Evolutionary conservation across 64 coral and sea anemone species (phyloP).

Genomic region (Catalaphyllia jardinei): DNA sequence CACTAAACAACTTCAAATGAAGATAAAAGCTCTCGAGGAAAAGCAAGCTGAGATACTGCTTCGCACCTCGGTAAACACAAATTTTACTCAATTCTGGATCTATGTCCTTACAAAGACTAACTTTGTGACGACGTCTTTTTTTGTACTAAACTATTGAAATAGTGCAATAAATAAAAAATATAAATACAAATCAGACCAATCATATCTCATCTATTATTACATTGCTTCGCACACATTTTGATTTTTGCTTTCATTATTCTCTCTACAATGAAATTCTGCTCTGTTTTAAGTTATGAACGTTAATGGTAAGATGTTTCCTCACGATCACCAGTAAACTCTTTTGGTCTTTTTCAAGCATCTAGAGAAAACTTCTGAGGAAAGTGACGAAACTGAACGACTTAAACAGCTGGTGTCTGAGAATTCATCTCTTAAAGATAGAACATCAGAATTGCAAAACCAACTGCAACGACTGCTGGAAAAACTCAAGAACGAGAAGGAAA

Average conservation of each 20-base stretch:
- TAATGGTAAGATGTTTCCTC: no score
- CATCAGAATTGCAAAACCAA: conserved; percentile 31
- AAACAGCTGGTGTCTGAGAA: conserved; percentile 30
- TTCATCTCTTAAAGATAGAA: conserved; percentile 14
- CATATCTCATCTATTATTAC: no score
- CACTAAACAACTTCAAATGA: conserved; percentile 34
- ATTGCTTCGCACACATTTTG: no score
- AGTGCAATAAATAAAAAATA: no score
- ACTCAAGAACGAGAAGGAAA: conserved; percentile 36
- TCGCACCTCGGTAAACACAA: conserved; percentile 3
- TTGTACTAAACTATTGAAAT: no score
- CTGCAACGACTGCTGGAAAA: conserved; percentile 13
- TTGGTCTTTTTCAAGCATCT: neutral
- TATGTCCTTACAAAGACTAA: no score
- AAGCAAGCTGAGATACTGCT: conserved; percentile 3
- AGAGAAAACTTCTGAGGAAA: conserved; percentile 3
- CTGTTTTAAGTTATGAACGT: neutral
- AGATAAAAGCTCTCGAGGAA: conserved; percentile 23
- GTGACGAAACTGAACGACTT: conserved; percentile 30
- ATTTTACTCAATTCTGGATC: neutral
- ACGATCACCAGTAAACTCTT: neutral
- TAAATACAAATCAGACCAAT: no score
- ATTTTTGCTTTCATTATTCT: no score
- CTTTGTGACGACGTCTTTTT: no score
- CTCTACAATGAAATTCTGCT: neutral